Conservation (phyloP, 2,113 vertebrate genomes). For the Lasiurus cinereus region DNA sequence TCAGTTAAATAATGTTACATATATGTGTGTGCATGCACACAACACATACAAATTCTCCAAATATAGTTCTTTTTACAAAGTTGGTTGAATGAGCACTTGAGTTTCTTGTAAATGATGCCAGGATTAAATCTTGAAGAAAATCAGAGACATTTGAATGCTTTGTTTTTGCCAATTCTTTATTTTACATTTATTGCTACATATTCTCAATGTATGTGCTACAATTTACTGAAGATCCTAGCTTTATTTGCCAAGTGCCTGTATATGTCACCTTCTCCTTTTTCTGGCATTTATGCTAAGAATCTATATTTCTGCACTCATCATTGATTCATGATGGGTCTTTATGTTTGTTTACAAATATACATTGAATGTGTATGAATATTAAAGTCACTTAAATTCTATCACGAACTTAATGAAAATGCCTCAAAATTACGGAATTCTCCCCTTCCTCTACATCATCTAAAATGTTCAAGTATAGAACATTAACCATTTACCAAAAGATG, state of each 20-base stretch:
- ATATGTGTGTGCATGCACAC: rapidly evolving
- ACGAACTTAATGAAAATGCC: not conserved
- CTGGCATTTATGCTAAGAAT: not conserved
- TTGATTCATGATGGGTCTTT: not conserved
- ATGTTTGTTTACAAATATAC: not conserved
- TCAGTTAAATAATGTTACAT: not conserved
- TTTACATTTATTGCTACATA: constrained; percentile 48
- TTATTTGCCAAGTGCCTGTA: not conserved
- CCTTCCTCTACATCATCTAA: not conserved
- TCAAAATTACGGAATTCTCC: not conserved
- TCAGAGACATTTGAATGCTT: not conserved
- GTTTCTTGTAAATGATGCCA: not conserved
- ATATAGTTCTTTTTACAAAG: not conserved
- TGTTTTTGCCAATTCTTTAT: constrained; percentile 37
- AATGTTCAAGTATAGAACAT: not conserved
- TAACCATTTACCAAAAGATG: not conserved
- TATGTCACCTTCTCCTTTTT: not conserved
- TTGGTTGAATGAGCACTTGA: not conserved
- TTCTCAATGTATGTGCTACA: constrained; percentile 42
- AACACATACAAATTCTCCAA: not conserved
- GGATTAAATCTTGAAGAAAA: not conserved
- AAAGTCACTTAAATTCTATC: not conserved
- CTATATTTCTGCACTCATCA: not conserved
- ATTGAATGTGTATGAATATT: not conserved
- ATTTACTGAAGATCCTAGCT: not conserved